These are phyloP conservation scores for Odontamblyopus rebecca DNA, from an alignment of 2,797 vertebrate genomes.

Conservation along the genomic window DNA sequence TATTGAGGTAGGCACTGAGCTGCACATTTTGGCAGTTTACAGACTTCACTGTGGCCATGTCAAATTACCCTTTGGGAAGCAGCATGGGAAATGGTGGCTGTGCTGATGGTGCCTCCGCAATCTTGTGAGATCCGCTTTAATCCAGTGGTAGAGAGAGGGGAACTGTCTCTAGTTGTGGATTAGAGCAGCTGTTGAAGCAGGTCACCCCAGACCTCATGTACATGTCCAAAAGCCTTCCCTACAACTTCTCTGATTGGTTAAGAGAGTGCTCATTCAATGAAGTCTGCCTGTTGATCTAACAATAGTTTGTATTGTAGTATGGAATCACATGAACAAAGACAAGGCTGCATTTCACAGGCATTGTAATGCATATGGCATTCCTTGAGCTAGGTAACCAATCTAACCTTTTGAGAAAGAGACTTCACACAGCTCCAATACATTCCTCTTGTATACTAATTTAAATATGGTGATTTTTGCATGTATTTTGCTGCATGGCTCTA, in stretches of 20 bases:
- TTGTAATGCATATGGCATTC: constrained; percentile 74
- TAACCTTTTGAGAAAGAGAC: constrained; percentile 5
- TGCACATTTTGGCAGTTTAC: constrained; percentile 44
- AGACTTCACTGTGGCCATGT: constrained; percentile 42
- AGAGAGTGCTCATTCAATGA: constrained; percentile 63
- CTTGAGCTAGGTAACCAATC: constrained; percentile 47
- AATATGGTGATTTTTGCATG: neutral
- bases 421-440: constrained; percentile 1
- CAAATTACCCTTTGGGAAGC: constrained; percentile 61
- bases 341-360: constrained; percentile 57
- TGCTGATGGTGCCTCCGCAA: constrained; percentile 46
- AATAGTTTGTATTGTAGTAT: constrained; percentile 73
- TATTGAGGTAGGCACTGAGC: constrained; percentile 48
- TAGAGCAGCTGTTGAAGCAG: constrained; percentile 72
- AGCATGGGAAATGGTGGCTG: constrained; percentile 62
- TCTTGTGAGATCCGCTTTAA: constrained; percentile 60
- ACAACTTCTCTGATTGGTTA: constrained; percentile 57
- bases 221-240: constrained; percentile 52
- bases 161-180: constrained; percentile 67
- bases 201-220: constrained; percentile 59
- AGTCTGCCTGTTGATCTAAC: constrained; percentile 67
- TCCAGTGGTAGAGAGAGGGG: constrained; percentile 54
- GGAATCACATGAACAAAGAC: constrained; percentile 57
- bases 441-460: neutral
- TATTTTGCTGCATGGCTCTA: neutral